A percentile compares a stretch with the other conserved stretches of the same genome.
Evolutionary conservation across 2,113 vertebrate species (phyloP).

Genomic region (Hystrix cristata): DNA sequence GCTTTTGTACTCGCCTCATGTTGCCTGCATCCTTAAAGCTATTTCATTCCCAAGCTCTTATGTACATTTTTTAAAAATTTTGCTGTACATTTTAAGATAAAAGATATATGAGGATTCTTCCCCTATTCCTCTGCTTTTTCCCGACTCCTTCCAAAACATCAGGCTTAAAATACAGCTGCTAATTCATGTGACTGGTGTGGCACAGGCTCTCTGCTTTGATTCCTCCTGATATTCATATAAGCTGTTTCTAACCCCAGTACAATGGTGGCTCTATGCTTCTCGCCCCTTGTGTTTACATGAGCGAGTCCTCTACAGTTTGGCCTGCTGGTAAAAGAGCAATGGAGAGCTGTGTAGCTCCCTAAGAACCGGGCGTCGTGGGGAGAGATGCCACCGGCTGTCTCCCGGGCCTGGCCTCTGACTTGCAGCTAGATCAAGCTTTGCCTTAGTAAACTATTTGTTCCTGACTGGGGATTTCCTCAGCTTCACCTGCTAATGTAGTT

Average conservation of each 20-base stretch:
- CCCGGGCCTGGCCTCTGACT: not conserved
- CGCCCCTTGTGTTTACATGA: slow-evolving; percentile 3
- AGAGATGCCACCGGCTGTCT: not conserved
- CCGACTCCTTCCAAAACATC: not conserved
- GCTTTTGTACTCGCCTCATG: not conserved
- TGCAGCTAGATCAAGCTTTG: not conserved
- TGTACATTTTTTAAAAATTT: not conserved
- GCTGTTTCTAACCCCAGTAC: not conserved
- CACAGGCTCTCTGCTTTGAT: not conserved
- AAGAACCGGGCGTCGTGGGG: not conserved
- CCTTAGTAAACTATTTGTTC: slow-evolving; percentile 26
- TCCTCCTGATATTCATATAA: not conserved
- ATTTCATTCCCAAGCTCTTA: not conserved
- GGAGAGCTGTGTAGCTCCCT: not conserved
- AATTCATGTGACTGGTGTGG: not conserved
- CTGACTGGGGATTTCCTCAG: not conserved
- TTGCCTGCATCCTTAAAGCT: not conserved
- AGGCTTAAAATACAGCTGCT: not conserved
- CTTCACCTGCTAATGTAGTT: not conserved
- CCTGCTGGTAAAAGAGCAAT: not conserved
- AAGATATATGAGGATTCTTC: not conserved
- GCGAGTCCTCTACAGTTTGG: not conserved
- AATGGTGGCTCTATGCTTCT: not conserved
- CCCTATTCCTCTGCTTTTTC: not conserved
- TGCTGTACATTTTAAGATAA: not conserved